phyloP scores from a whole-genome alignment of 2,113 vertebrate genomes.

The Daubentonia madagascariensis region DNA sequence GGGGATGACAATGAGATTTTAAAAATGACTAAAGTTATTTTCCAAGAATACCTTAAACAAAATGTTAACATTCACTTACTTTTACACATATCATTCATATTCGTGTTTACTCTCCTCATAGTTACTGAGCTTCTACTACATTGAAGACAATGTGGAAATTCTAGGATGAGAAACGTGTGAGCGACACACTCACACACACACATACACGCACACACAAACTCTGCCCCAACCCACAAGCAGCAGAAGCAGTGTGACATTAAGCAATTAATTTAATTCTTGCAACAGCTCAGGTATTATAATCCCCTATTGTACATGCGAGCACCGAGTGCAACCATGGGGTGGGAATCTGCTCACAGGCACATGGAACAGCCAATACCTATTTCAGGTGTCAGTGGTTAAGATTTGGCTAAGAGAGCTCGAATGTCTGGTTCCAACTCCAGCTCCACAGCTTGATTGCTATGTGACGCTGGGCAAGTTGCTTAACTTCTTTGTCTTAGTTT shows the following conservation, averaged over 20 bases:
- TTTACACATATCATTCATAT: no score
- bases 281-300: no score
- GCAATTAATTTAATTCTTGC: no score
- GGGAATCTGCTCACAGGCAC: fast-evolving
- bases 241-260: not conserved
- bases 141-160: not conserved
- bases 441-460: fast-evolving
- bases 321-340: not conserved
- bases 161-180: not conserved
- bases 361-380: fast-evolving
- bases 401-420: no score
- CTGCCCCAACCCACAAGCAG: not conserved
- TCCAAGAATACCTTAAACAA: not conserved
- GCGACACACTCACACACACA: fast-evolving
- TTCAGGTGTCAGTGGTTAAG: fast-evolving
- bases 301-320: fast-evolving
- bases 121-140: not conserved
- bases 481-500: not conserved
- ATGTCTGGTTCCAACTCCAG: not conserved
- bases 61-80: not conserved
- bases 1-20: not conserved
- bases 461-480: not conserved
- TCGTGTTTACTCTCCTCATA: fast-evolving
- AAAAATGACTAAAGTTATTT: not conserved
- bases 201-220: fast-evolving